Base-by-base conservation (phyloP, 1,140 invertebrate genomes). In the Drosophila subpulchrella region DNA sequence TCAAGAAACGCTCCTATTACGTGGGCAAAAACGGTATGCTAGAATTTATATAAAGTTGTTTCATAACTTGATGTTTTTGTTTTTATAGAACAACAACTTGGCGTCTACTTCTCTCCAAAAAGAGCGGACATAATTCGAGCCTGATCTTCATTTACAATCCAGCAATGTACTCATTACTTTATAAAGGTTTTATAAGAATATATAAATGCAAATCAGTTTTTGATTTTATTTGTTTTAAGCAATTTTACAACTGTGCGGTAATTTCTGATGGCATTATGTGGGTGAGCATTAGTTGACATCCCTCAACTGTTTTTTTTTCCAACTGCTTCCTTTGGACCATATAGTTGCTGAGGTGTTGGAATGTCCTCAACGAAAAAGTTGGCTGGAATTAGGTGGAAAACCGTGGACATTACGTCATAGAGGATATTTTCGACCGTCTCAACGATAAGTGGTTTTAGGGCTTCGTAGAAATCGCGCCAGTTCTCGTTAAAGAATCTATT, bases 401-500 rank as follows among this genome's bases (percentile, higher is more conserved):
- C 91, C 67, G 93, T 93, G 67, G 93, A 93, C 80, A 95, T 93
- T 65, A 95, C 94, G 38, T 93, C 94, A 13, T 94, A 81, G 68
- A 95, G 92, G 59, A 95, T 94, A 51, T 94, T 94, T 91, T 95
- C 94, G 15, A 95, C 94, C 8, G 95, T 95, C 83, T 94, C 94
- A 24, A 93, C 92, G 72, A 95, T 93, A 59, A 95, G 94, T 11
- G 94, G 94, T 74, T 93, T 92, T 7, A 95, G 82, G 34, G 95
- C 95, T 82, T 95, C 95, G 11, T 94, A 94, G 6, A 95, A 94
- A 44, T 94, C 94, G 3, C 93, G 92, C 95, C 95, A 95, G 79
- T 95, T 95, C 5, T 94, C 94, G 82, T 95, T 95, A 54, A 95
- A 93, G 84, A 95, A 95, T n/a, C 93, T 92, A 75, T 95, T 95